These are phyloP conservation scores for Calidris pygmaea DNA, from an alignment of 2,113 vertebrate genomes.

Conservation along the genomic window DNA sequence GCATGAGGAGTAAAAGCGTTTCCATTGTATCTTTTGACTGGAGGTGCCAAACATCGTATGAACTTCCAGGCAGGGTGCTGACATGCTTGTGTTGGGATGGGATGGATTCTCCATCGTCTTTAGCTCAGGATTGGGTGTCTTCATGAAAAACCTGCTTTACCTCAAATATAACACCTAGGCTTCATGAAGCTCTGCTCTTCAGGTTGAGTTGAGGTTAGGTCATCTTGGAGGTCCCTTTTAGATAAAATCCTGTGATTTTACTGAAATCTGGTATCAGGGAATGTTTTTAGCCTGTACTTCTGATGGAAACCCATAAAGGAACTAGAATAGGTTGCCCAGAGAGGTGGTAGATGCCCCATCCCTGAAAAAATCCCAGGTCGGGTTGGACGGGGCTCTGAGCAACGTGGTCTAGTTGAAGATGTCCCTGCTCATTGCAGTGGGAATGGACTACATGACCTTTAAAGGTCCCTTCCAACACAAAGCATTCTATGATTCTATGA, in stretches of 20 bases:
- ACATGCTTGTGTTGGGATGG: fast-evolving
- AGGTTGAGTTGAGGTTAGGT: not conserved
- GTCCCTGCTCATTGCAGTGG: not conserved
- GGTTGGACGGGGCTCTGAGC: not conserved
- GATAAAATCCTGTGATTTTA: not conserved
- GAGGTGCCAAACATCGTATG: not conserved
- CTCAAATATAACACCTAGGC: not conserved
- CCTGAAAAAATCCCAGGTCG: not conserved
- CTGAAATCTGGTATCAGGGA: not conserved
- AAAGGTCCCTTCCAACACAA: not conserved
- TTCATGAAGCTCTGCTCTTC: fast-evolving
- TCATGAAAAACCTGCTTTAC: not conserved
- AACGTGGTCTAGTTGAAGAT: not conserved
- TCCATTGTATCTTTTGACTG: not conserved
- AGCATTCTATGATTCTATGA: not conserved
- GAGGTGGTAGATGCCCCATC: not conserved
- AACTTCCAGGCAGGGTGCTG: not conserved
- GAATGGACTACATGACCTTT: not conserved
- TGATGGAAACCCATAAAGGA: not conserved
- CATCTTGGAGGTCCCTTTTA: not conserved
- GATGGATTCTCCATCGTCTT: not conserved
- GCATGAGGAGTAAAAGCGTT: not conserved
- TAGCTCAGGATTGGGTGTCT: not conserved
- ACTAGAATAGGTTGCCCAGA: not conserved
- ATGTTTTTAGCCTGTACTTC: not conserved